Conservation (phyloP, 2,797 vertebrate genomes). For the Coregonus suidteri region DNA sequence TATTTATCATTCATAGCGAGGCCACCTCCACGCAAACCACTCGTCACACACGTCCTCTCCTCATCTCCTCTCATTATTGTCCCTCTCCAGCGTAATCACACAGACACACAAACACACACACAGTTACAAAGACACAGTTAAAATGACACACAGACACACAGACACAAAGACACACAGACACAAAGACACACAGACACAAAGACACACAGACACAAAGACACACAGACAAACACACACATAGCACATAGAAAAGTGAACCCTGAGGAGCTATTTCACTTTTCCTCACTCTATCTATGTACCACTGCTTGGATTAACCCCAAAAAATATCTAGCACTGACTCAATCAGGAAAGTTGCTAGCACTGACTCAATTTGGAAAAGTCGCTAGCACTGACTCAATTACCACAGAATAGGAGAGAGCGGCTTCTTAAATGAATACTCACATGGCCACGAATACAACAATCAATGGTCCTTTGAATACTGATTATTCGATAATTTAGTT, state of each 20-base stretch:
- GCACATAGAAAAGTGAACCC: too few species aligned
- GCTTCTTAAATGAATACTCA: too few species aligned
- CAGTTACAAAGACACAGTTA: slow-evolving; percentile 10
- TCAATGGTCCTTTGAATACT: too few species aligned
- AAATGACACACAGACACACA: slow-evolving; percentile 6
- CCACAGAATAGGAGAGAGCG: too few species aligned
- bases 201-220: slow-evolving; percentile 33
- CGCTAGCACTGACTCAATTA: too few species aligned
- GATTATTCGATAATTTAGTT: too few species aligned
- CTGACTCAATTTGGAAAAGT: too few species aligned
- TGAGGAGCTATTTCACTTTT: slow-evolving; percentile 43
- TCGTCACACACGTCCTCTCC: slow-evolving; percentile 14
- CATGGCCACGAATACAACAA: too few species aligned
- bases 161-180: slow-evolving; percentile 34
- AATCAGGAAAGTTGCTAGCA: too few species aligned
- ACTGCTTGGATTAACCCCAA: slow-evolving; percentile 39
- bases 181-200: slow-evolving; percentile 31
- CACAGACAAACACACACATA: slow-evolving; percentile 26
- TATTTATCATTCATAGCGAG: slow-evolving; percentile 23
- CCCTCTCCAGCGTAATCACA: slow-evolving; percentile 27
- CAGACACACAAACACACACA: background rate
- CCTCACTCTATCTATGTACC: slow-evolving; percentile 69
- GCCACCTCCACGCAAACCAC: background rate
- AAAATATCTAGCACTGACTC: too few species aligned
- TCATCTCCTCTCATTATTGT: slow-evolving; percentile 35